Base-by-base conservation (phyloP, 2,888 invertebrate species). In the Priocnemis perturbator region DNA sequence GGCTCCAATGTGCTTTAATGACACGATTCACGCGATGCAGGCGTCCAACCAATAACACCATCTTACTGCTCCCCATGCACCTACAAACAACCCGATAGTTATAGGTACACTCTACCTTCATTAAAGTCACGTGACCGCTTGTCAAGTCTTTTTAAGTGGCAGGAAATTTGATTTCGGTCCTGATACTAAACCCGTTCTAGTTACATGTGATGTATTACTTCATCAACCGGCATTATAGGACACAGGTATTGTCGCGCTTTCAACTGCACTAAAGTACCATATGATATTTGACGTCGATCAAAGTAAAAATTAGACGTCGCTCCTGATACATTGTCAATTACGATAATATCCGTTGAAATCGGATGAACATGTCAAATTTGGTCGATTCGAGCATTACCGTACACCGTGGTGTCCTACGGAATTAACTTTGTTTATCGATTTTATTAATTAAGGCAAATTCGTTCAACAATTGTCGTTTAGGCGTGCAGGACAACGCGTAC, bases 81-180 rank as follows among this genome's bases (percentile, higher is more conserved):
- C 50, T 74, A 71, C 71, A 72, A 77, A 77, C 67, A 65, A 69
- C 69, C 68, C 73, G 66, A 64, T 72, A 30, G 76, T 63, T 30
- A 70, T 73, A 68, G 45, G 68, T 67, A 63, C 37, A 37, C 65
- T 23, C 50, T 61, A 60, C 56, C 68, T 80, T 78, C 79, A 74
- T 78, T 78, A 78, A 76, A 76, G 75, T 82, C 85, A 85, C 86
- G 85, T 85, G 83, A 86, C 84, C 81, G 81, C 86, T 84, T 86
- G 84, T 86, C 85, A 85, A 83, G 85, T 85, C 86, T 86, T 86
- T 85, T 86, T 87, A 86, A 86, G 82, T 81, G 83, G 78, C 83
- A 82, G 77, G 83, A 75, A 80, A 76, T 82, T 81, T 81, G 81
- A 84, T 84, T 81, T 77, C 74, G 74, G 63, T 56, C 70, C 69